Evolutionary conservation across 2,113 vertebrate species (phyloP).

Genomic region (Paracyprichromis sp.): DNA sequence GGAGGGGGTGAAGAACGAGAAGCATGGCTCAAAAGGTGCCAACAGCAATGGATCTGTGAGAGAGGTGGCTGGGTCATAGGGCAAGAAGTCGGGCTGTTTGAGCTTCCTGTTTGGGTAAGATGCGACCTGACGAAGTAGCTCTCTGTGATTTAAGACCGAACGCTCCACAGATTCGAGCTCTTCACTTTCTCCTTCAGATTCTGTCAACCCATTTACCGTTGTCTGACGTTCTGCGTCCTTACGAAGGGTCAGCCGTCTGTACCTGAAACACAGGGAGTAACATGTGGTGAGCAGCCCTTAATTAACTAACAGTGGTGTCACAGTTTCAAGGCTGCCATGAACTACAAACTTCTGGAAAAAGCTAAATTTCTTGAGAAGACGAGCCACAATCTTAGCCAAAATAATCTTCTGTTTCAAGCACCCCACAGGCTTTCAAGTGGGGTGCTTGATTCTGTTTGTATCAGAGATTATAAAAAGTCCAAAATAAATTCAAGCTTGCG

Average conservation of each 20-base stretch:
- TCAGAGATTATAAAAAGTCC: background rate
- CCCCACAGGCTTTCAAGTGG: background rate
- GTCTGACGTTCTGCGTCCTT: constrained; percentile 64
- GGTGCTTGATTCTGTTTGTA: background rate
- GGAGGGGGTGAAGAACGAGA: background rate
- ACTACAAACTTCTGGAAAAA: background rate
- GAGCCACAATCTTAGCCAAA: background rate
- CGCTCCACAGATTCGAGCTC: constrained; percentile 84
- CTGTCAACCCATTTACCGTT: constrained; percentile 56
- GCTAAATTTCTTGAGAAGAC: background rate
- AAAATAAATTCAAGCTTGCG: background rate
- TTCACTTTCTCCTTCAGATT: constrained; percentile 72
- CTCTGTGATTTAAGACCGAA: constrained; percentile 82
- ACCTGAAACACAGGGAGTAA: constrained; percentile 28
- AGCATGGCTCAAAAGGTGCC: constrained; percentile 6
- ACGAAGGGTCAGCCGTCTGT: constrained; percentile 13
- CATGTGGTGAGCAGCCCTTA: background rate
- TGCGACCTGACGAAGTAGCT: constrained; percentile 86
- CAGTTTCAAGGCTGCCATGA: background rate
- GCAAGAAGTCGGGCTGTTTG: constrained; percentile 74
- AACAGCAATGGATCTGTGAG: background rate
- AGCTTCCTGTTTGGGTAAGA: constrained; percentile 86
- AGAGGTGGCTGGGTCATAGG: constrained; percentile 67
- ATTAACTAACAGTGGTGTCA: background rate
- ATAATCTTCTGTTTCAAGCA: background rate